Percentiles rank a stretch among this genome's conserved stretches.
These are phyloP conservation scores for Argopecten irradians DNA, from an alignment of 1,140 invertebrate genomes.

Conservation along the genomic window DNA sequence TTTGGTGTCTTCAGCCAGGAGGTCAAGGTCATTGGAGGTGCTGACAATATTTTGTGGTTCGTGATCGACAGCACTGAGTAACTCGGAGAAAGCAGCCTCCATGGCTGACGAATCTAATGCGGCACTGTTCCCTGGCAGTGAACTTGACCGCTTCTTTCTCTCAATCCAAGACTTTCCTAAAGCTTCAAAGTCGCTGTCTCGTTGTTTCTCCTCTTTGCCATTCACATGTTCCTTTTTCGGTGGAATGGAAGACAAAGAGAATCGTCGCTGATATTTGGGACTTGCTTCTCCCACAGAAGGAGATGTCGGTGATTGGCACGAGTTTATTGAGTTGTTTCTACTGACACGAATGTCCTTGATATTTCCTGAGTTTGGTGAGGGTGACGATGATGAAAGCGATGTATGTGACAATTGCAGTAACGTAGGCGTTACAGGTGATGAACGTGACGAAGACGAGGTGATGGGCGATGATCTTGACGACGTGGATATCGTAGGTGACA, in stretches of 20 bases:
- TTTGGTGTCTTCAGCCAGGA: conserved; percentile 5
- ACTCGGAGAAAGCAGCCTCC: conserved; percentile 59
- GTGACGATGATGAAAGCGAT: neutral
- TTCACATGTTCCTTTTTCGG: neutral
- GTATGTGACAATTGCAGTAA: neutral
- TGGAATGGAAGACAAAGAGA: neutral
- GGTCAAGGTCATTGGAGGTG: conserved; percentile 19
- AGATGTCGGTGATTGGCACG: neutral
- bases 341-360: neutral
- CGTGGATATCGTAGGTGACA: neutral
- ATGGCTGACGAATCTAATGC: conserved; percentile 56
- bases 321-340: neutral
- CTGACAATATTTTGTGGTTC: conserved; percentile 30
- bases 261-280: conserved; percentile 4
- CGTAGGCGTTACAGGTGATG: neutral
- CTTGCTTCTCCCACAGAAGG: neutral
- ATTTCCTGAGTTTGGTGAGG: neutral
- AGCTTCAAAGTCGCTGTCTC: conserved; percentile 27
- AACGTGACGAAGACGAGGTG: neutral
- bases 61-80: conserved; percentile 58
- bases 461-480: neutral
- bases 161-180: conserved; percentile 51
- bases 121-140: conserved; percentile 46
- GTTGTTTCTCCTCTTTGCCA: neutral
- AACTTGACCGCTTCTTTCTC: conserved; percentile 53